Percentiles rank a stretch among this genome's conserved stretches.
phyloP scores from a whole-genome alignment of 1,140 invertebrate genomes.

The Papilio xuthus region DNA sequence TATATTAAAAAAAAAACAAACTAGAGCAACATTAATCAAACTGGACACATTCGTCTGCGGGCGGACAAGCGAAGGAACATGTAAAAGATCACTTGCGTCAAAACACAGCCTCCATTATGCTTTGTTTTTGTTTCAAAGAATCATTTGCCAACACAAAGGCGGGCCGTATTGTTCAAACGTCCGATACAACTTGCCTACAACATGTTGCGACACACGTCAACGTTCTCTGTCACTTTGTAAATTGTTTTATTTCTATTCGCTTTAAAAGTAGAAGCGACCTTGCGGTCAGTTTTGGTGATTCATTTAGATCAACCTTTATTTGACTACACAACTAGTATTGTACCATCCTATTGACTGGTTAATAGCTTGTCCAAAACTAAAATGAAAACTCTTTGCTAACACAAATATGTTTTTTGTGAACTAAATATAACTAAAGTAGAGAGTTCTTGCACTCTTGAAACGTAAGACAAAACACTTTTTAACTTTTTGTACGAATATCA shows the following conservation, averaged over 20 bases:
- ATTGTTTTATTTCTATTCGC: constrained; percentile 53
- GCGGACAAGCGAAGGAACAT: constrained; percentile 56
- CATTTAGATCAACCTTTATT: constrained; percentile 25
- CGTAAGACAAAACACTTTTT: background rate
- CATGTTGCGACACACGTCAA: constrained; percentile 73
- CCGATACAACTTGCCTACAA: constrained; percentile 48
- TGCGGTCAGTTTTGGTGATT: constrained; percentile 43
- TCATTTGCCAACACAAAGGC: constrained; percentile 62
- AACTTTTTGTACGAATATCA: no score
- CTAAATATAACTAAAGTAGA: background rate
- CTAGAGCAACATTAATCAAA: constrained; percentile 61
- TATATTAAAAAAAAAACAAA: background rate
- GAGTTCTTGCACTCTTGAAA: background rate
- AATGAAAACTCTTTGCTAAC: background rate
- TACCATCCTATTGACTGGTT: constrained; percentile 6
- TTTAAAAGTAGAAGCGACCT: constrained; percentile 45
- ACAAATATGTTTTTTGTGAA: background rate
- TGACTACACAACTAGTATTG: background rate
- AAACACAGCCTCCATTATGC: constrained; percentile 64
- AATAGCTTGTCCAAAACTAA: background rate
- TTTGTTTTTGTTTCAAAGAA: constrained; percentile 70
- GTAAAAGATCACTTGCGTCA: constrained; percentile 66
- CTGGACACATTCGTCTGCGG: constrained; percentile 42
- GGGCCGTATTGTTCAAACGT: constrained; percentile 63
- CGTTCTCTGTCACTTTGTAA: constrained; percentile 63